Conservation (phyloP, 2,113 vertebrate species). For the Xyliphius kryptos region DNA sequence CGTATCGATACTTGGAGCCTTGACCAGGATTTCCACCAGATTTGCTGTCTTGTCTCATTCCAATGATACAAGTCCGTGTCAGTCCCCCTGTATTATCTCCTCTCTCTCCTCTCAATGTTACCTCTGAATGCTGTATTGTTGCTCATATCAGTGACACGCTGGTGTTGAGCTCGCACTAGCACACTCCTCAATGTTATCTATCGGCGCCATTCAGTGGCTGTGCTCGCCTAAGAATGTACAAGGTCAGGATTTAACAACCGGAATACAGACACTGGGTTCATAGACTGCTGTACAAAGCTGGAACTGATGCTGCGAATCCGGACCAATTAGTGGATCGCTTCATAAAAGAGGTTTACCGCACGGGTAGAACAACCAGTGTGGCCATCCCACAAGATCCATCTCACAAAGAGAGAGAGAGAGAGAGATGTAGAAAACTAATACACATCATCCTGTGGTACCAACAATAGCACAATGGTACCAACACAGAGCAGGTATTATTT, state of each 20-base stretch:
- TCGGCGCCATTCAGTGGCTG: conserved; percentile 12
- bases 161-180: conserved; percentile 25
- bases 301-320: too few relatives aligned
- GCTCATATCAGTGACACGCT: conserved; percentile 20
- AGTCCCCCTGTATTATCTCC: not conserved
- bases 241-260: conserved; percentile 11
- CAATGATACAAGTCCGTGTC: not conserved
- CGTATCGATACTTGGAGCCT: not conserved
- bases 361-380: too few relatives aligned
- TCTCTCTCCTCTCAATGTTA: not conserved
- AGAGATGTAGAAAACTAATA: too few relatives aligned
- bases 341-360: too few relatives aligned
- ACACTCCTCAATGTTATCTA: conserved; percentile 22
- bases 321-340: too few relatives aligned
- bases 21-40: not conserved
- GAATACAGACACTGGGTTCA: not conserved
- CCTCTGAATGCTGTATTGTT: conserved; percentile 8
- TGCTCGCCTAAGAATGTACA: not conserved
- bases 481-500: too few relatives aligned
- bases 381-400: too few relatives aligned
- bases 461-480: too few relatives aligned
- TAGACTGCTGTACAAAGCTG: not conserved
- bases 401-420: too few relatives aligned
- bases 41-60: not conserved
- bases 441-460: too few relatives aligned